These are phyloP conservation scores for Rhinogobio ventralis DNA, from an alignment of 2,797 vertebrate species.

Conservation along the genomic window DNA sequence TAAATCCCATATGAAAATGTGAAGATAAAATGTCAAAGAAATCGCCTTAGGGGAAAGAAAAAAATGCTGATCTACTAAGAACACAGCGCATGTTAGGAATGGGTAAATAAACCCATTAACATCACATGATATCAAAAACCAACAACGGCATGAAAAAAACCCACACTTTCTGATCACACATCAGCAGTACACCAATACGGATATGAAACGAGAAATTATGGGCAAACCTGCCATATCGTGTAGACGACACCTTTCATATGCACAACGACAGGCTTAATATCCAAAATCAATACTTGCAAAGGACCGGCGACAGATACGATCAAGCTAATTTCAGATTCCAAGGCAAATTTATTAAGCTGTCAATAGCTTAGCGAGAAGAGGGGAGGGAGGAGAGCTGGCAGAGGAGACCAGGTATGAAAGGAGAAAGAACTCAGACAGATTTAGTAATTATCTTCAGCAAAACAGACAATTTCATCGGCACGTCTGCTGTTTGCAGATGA, in stretches of 20 bases:
- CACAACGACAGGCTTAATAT: slow-evolving; percentile 75
- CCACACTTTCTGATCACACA: neutral
- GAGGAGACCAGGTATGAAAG: slow-evolving; percentile 55
- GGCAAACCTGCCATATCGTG: slow-evolving; percentile 71
- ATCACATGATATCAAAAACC: slow-evolving; percentile 27
- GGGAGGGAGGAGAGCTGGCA: slow-evolving; percentile 1
- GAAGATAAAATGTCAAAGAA: slow-evolving; percentile 34
- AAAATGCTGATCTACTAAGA: slow-evolving; percentile 32
- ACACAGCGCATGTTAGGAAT: slow-evolving; percentile 20
- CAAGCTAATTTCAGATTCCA: slow-evolving; percentile 76
- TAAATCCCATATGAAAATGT: slow-evolving; percentile 19
- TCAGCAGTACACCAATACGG: slow-evolving; percentile 29
- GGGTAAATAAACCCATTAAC: slow-evolving; percentile 48
- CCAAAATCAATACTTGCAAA: slow-evolving; percentile 78
- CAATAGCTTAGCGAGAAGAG: slow-evolving; percentile 63
- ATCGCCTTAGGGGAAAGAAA: neutral
- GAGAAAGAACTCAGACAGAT: slow-evolving; percentile 57
- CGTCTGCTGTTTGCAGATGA: slow-evolving; percentile 73
- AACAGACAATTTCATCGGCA: slow-evolving; percentile 73
- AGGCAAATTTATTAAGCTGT: slow-evolving; percentile 78
- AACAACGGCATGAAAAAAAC: slow-evolving; percentile 16
- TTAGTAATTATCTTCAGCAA: slow-evolving; percentile 73
- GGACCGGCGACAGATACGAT: slow-evolving; percentile 77
- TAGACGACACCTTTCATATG: slow-evolving; percentile 65
- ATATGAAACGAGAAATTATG: slow-evolving; percentile 63